Evolutionary conservation across 1,140 invertebrate species (phyloP).

Genomic region (Hylaeus volcanicus): DNA sequence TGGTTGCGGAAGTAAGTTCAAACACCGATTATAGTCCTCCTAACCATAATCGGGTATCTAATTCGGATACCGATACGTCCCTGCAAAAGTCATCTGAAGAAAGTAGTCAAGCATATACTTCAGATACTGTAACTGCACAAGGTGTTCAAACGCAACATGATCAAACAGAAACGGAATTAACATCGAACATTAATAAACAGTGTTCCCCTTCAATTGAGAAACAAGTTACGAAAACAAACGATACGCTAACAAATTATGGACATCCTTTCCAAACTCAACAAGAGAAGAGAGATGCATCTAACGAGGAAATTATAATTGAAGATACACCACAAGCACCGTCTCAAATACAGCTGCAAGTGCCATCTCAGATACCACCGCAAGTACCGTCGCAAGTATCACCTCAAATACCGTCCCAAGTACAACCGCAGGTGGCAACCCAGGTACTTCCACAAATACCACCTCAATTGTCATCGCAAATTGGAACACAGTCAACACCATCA

Average conservation of each 20-base stretch:
- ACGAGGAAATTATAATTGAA: slow-evolving; percentile 70
- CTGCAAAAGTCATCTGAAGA: slow-evolving; percentile 66
- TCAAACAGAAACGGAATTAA: slow-evolving; percentile 58
- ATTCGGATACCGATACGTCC: slow-evolving; percentile 64
- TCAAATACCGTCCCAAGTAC: slow-evolving; percentile 23
- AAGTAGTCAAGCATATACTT: slow-evolving; percentile 58
- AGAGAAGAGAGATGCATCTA: slow-evolving; percentile 55
- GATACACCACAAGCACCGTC: slow-evolving; percentile 45
- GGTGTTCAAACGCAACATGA: slow-evolving; percentile 58
- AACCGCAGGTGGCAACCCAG: slow-evolving; percentile 23
- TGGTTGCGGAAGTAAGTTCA: slow-evolving; percentile 75
- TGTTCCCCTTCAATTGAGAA: slow-evolving; percentile 52
- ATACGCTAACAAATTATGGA: slow-evolving; percentile 55
- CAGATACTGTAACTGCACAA: slow-evolving; percentile 54
- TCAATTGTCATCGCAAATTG: slow-evolving; percentile 53
- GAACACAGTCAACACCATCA: slow-evolving; percentile 34
- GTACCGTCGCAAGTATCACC: slow-evolving; percentile 52
- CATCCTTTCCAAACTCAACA: slow-evolving; percentile 53
- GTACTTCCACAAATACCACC: slow-evolving; percentile 53
- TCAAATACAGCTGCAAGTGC: slow-evolving; percentile 12
- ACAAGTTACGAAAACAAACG: slow-evolving; percentile 44
- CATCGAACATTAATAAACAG: slow-evolving; percentile 53
- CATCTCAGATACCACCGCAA: slow-evolving; percentile 62
- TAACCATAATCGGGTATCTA: slow-evolving; percentile 66
- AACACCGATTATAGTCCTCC: slow-evolving; percentile 73